phyloP scores from a whole-genome alignment of 2,797 vertebrate species.

The Pelodytes ibericus region DNA sequence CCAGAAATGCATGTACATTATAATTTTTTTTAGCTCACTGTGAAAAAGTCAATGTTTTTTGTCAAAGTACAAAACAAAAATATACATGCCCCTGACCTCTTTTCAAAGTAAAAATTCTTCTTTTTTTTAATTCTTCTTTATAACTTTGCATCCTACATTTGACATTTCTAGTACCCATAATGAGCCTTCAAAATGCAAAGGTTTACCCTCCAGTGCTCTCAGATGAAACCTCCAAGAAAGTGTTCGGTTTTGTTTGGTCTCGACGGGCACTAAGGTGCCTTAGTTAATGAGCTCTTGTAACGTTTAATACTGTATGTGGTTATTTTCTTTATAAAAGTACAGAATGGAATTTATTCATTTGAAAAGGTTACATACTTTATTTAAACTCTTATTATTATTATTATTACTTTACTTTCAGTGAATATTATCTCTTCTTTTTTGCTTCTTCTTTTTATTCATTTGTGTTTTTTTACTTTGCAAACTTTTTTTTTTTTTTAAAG shows the following conservation, averaged over 20 bases:
- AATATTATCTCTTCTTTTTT: slow-evolving; percentile 7
- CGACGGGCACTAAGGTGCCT: slow-evolving; percentile 29
- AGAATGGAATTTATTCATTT: slow-evolving; percentile 45
- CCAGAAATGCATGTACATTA: no score
- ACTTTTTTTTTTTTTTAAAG: not conserved
- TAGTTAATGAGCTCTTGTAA: slow-evolving; percentile 50
- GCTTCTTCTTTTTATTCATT: not conserved
- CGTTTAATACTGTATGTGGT: slow-evolving; percentile 44
- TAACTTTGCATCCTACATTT: slow-evolving; percentile 34
- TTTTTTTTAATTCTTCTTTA: not conserved
- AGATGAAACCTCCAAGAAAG: slow-evolving; percentile 22
- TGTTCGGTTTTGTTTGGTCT: slow-evolving; percentile 29
- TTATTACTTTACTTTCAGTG: not conserved
- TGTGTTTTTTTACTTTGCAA: not conserved
- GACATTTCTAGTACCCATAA: slow-evolving; percentile 41
- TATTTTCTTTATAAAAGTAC: slow-evolving; percentile 49
- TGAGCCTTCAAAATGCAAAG: slow-evolving; percentile 45
- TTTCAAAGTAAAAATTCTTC: slow-evolving; percentile 30
- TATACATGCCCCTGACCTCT: slow-evolving; percentile 10
- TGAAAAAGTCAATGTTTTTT: not conserved
- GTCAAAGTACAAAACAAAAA: not conserved
- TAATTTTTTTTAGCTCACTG: not conserved
- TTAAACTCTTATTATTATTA: slow-evolving; percentile 25
- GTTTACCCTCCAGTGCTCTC: slow-evolving; percentile 40
- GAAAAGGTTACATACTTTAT: slow-evolving; percentile 38